phyloP scores from a whole-genome alignment of 1,140 invertebrate species.

The Pseudachorutes palmiensis region DNA sequence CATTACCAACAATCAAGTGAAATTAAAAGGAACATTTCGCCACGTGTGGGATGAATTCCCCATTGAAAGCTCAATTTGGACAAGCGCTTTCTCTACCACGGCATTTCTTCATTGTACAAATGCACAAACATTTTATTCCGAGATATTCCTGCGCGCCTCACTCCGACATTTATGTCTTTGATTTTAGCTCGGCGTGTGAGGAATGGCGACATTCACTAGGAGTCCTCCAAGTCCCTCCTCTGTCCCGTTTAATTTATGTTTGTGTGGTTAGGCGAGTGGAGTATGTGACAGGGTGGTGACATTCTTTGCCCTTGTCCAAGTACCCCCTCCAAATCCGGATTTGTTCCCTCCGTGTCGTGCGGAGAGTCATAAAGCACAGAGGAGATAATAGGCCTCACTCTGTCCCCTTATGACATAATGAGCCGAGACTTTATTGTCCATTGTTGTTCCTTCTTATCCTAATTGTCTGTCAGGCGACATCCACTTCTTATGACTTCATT shows the following conservation, averaged over 20 bases:
- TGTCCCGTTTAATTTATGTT: not conserved
- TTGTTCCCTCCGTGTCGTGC: not conserved
- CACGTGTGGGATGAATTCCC: no score
- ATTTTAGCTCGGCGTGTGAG: no score
- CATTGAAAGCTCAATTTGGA: no score
- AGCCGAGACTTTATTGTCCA: constrained; percentile 6
- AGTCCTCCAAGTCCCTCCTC: no score
- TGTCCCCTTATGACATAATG: constrained; percentile 5
- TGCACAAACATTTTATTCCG: no score
- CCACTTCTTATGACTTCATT: constrained; percentile 1
- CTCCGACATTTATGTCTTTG: no score
- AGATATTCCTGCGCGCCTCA: no score
- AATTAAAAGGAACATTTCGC: no score
- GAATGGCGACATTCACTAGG: no score
- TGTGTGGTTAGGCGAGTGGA: not conserved
- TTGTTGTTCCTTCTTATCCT: constrained; percentile 6
- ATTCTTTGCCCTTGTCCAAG: not conserved
- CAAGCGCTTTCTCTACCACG: no score
- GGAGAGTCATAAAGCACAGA: constrained; percentile 1
- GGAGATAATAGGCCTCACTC: not conserved
- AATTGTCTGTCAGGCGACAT: constrained; percentile 1
- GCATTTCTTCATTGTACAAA: no score
- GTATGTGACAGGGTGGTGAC: not conserved
- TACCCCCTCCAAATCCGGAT: not conserved
- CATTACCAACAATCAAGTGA: no score